Evolutionary conservation across 2,888 invertebrate species (phyloP).

Genomic region (Acrocyrtus sp.): DNA sequence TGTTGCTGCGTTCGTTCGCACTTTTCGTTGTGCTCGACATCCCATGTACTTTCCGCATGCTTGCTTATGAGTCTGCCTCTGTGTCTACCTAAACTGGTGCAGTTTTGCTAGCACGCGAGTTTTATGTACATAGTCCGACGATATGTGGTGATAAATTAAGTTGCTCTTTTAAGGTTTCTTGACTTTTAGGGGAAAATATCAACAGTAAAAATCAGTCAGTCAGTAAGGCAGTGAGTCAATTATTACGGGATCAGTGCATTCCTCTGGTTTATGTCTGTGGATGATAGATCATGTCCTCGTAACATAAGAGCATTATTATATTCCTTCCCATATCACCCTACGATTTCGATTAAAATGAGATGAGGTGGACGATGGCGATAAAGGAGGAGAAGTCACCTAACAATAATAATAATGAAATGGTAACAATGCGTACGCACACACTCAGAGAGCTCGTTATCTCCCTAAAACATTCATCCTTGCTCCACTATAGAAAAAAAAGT

Average conservation of each 20-base stretch:
- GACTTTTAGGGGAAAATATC: constrained; percentile 1
- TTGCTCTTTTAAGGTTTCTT: constrained; percentile 10
- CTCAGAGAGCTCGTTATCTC: not conserved
- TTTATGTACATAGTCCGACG: not conserved
- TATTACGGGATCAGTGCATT: not conserved
- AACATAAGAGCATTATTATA: not conserved
- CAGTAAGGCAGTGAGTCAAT: constrained; percentile 34
- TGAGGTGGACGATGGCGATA: not conserved
- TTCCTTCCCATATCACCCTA: not conserved
- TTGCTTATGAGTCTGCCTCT: too few relatives aligned
- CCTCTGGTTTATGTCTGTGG: not conserved
- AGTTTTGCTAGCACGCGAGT: not conserved
- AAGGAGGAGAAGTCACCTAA: not conserved
- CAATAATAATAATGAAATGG: too few relatives aligned
- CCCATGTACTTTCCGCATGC: constrained; percentile 46
- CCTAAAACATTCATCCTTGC: not conserved
- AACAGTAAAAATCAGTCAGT: constrained; percentile 9
- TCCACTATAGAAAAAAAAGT: not conserved
- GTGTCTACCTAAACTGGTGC: not conserved
- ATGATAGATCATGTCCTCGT: not conserved
- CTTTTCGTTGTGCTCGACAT: constrained; percentile 49
- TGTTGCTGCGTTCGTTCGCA: constrained; percentile 21
- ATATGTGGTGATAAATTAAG: not conserved
- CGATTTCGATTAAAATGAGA: not conserved
- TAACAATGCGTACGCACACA: too few relatives aligned